phyloP scores from a whole-genome alignment of 2,888 invertebrate genomes.

The Orthosia gracilis region DNA sequence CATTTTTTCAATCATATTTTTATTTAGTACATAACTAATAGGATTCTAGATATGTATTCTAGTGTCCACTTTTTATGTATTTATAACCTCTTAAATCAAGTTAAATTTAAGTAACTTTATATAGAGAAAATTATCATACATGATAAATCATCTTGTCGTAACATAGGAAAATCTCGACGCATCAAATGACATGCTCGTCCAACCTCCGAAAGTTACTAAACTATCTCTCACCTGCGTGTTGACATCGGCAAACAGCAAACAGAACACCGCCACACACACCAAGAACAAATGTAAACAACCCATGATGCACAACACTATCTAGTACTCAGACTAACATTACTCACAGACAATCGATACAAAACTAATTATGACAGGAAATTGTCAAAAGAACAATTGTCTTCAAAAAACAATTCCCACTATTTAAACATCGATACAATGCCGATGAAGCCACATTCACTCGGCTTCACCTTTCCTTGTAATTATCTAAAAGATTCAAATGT shows the following conservation, averaged over 20 bases:
- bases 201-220: slow-evolving; percentile 34
- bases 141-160: not conserved
- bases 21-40: not conserved
- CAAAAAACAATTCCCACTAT: slow-evolving; percentile 61
- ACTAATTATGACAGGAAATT: slow-evolving; percentile 57
- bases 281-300: slow-evolving; percentile 73
- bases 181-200: slow-evolving; percentile 9
- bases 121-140: not conserved
- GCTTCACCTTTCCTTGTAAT: slow-evolving; percentile 65
- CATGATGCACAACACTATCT: slow-evolving; percentile 73
- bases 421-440: slow-evolving; percentile 59
- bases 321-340: slow-evolving; percentile 68
- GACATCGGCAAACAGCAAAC: slow-evolving; percentile 70
- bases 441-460: slow-evolving; percentile 61
- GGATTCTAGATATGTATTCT: no score
- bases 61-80: no score
- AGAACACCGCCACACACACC: slow-evolving; percentile 74
- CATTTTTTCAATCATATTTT: not conserved
- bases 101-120: not conserved
- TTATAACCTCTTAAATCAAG: no score
- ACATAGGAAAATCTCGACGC: not conserved
- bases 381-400: slow-evolving; percentile 54
- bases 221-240: slow-evolving; percentile 75
- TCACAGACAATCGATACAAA: slow-evolving; percentile 55
- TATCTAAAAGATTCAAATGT: slow-evolving; percentile 54